phyloP scores from a whole-genome alignment of 2,113 vertebrate species.

The Alligator mississippiensis region DNA sequence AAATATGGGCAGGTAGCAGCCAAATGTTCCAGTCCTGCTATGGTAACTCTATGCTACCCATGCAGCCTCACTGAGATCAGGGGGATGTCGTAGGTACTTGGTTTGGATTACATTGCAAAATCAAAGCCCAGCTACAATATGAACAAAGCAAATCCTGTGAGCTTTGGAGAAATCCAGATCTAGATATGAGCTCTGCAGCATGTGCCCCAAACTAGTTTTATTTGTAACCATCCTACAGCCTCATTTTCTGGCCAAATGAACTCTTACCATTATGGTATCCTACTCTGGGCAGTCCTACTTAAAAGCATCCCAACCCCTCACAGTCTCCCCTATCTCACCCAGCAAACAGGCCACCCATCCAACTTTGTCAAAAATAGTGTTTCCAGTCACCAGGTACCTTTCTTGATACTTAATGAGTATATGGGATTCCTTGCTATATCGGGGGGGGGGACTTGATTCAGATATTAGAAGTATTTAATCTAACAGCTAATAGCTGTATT shows the following conservation, averaged over 20 bases:
- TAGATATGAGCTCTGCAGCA: conserved; percentile 19
- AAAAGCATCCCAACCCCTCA: background rate
- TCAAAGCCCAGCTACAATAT: background rate
- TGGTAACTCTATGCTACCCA: background rate
- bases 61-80: conserved; percentile 27
- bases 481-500: background rate
- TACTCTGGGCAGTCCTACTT: background rate
- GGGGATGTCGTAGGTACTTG: background rate
- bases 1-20: background rate
- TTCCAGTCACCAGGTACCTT: background rate
- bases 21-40: background rate
- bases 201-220: background rate
- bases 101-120: background rate
- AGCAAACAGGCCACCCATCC: background rate
- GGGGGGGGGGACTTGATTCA: background rate
- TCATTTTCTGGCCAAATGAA: background rate
- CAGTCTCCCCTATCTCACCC: background rate
- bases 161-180: background rate
- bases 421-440: background rate
- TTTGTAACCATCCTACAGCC: background rate
- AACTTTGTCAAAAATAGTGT: background rate
- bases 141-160: background rate
- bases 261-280: background rate
- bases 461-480: conserved; percentile 9
- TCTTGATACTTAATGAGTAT: background rate